Base-by-base conservation (phyloP, 1,140 invertebrate genomes). In the Tetranychus cinnabarinus region DNA sequence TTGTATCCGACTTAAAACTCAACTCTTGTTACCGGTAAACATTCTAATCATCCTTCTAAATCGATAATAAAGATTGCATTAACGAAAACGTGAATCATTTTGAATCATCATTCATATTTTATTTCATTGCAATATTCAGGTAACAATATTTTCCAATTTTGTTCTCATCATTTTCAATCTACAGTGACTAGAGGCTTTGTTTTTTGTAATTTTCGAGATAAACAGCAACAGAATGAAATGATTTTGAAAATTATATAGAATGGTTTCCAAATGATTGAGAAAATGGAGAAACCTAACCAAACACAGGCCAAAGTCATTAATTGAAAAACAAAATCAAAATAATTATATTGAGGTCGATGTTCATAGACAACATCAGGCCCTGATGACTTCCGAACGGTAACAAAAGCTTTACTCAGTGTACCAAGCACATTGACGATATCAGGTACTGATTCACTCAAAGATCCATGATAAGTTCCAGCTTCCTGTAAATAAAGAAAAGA, bases 321-420 rank as follows among this genome's bases (percentile, higher is more conserved):
- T 47, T 59, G 58, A 45, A 59, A 59, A 7, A 59, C 33, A 36
- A 59, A 59, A n/a, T 59, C 58, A 13, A 46, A 35, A 33, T 59
- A 59, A 3, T 42, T 37, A 34, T 35, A 35, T 13, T 46, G 15
- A 7, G 58, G 58, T 31, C 45, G 39, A 48, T 59, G 58, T 13
- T 59, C 58, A 48, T 59, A 59, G 5, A 59, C 39, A 8, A 59
- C 42, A 48, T 59, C 58, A 13, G 58, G 58, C 3, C 23, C n/a
- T 2, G 58, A 59, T 59, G 58, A 59, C 34, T 48, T 59, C 15
- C 58, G 58, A 33, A 59, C 42, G 42, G 45, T 59, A 5, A 59
- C 15, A 48, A 31, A 59, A 34, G 58, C 45, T 13, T 59, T 59
- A 10, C 8, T 46, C 8, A 59, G 6, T 46, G 37, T 34, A 35